Evolutionary conservation across 2,797 vertebrate genomes (phyloP).

Genomic region (Menidia menidia): DNA sequence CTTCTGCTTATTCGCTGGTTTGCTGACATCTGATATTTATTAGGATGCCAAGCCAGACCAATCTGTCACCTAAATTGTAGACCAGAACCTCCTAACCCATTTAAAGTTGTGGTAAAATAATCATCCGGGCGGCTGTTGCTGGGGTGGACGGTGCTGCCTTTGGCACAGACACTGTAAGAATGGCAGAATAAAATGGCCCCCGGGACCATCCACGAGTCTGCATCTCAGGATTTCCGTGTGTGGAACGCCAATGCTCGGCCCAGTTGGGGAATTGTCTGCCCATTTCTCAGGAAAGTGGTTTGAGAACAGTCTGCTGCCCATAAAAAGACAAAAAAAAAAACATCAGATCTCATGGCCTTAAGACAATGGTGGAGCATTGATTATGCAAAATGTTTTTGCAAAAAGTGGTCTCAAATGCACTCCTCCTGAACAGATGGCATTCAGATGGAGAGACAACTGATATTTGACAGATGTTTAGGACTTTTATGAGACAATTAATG

Average conservation of each 20-base stretch:
- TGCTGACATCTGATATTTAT: neutral
- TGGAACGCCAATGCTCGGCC: neutral
- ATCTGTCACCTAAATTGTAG: neutral
- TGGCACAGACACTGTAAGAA: neutral
- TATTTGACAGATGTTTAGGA: neutral
- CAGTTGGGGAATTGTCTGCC: neutral
- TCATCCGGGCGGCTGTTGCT: slow-evolving; percentile 12
- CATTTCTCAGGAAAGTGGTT: neutral
- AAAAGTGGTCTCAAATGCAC: neutral
- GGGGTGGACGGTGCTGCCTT: neutral
- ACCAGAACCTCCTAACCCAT: slow-evolving; percentile 1
- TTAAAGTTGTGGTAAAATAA: slow-evolving; percentile 7
- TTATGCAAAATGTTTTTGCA: neutral
- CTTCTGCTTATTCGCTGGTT: neutral
- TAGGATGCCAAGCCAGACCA: neutral
- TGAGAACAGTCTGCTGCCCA: neutral
- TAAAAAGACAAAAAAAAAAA: neutral
- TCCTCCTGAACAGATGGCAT: neutral
- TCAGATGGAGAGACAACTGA: neutral
- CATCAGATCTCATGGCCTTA: neutral
- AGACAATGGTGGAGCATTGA: neutral
- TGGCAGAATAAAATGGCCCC: neutral
- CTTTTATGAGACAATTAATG: too few relatives aligned
- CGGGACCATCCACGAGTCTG: neutral
- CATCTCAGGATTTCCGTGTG: neutral